Conservation (phyloP, 2,113 vertebrate species). For the Natator depressus region DNA sequence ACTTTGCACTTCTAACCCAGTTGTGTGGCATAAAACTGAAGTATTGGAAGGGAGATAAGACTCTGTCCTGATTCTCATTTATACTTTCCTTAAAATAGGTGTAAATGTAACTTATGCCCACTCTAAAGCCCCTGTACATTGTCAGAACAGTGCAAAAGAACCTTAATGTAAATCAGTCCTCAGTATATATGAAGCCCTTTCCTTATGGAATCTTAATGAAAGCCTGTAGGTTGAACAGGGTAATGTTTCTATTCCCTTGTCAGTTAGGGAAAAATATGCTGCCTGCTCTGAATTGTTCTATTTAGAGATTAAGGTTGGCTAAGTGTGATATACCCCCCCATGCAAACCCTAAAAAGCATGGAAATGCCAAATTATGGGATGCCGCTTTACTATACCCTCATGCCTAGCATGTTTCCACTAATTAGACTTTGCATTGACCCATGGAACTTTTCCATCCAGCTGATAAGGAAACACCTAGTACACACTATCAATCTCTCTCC, state of each 20-base stretch:
- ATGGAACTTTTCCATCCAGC: not conserved
- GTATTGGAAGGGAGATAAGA: not conserved
- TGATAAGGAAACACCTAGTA: not conserved
- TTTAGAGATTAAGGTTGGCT: not conserved
- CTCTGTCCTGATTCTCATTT: not conserved
- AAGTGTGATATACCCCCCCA: not conserved
- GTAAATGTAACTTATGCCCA: not conserved
- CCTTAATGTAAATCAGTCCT: not conserved
- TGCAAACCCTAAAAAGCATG: slow-evolving; percentile 29
- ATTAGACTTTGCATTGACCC: not conserved
- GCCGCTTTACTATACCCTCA: not conserved
- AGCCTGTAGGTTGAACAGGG: not conserved
- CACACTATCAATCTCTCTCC: not conserved
- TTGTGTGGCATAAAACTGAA: not conserved
- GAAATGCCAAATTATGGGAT: not conserved
- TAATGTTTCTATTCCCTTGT: not conserved
- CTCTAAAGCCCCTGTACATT: not conserved
- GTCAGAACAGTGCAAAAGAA: not conserved
- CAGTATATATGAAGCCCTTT: not conserved
- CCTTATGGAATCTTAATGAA: not conserved
- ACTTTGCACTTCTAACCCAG: not conserved
- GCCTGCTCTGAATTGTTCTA: not conserved
- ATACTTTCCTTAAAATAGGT: not conserved
- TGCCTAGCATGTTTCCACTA: not conserved
- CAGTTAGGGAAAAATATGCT: not conserved